phyloP scores from a whole-genome alignment of 2,113 vertebrate genomes.

The Eupsittula cactorum region DNA sequence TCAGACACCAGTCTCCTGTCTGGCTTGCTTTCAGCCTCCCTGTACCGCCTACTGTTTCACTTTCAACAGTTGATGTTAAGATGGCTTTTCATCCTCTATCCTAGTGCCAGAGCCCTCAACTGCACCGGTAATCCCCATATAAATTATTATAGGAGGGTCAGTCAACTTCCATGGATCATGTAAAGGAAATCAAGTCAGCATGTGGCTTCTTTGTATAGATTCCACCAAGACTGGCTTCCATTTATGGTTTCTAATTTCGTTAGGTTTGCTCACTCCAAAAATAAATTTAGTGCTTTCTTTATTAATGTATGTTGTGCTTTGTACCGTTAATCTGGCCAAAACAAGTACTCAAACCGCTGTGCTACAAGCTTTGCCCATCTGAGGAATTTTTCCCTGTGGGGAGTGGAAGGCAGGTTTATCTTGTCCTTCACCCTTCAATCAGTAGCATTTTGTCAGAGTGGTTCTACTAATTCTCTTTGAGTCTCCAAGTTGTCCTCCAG shows the following conservation, averaged over 20 bases:
- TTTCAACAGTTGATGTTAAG: not conserved
- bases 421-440: not conserved
- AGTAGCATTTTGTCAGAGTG: not conserved
- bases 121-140: not conserved
- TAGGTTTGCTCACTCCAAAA: not conserved
- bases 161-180: not conserved
- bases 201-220: not conserved
- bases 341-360: accelerated
- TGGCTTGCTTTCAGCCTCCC: not conserved
- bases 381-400: not conserved
- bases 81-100: not conserved
- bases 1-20: not conserved
- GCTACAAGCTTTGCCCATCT: not conserved
- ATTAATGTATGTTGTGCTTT: not conserved
- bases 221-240: not conserved
- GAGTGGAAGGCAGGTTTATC: not conserved
- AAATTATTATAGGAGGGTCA: not conserved
- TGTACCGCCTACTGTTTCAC: not conserved
- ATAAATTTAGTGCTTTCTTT: accelerated
- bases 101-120: accelerated
- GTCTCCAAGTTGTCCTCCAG: not conserved
- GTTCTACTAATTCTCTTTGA: not conserved
- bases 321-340: not conserved
- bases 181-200: not conserved
- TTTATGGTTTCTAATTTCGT: accelerated